Evolutionary conservation across 2,888 invertebrate genomes (phyloP), one percentile per base, ranked within the genome.

Genomic region (Heliconius ismenius): DNA sequence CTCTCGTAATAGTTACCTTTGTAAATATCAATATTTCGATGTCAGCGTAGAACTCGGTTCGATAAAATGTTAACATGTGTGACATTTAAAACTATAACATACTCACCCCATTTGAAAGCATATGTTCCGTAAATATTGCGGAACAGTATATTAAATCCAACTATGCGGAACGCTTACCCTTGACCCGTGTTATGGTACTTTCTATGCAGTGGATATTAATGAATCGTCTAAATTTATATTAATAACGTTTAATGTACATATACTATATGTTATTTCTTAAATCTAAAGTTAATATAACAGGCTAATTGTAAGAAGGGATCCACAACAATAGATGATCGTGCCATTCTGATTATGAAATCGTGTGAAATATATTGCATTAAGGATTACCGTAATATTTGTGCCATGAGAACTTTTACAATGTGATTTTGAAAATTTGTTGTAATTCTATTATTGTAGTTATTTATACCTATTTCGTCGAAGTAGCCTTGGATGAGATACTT

Each of bases 121-220:
- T 28, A 72, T 49, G 58, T 65, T 64, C 39, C 78, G 68, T 73
- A 76, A 79, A 81, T 79, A 79, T 78, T 77, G 80, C 80, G 81
- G 74, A 75, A 80, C 79, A 79, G 81, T 81, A 79, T 83, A 85
- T 85, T 84, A 84, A 85, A 84, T 84, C 81, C 83, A 85, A 85
- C 85, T 83, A 83, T 83, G 84, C 85, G 87, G 84, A 87, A 87
- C 85, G 82, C 80, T 82, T 80, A 83, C 83, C 84, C 83, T 83
- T 83, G 85, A 84, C 84, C 84, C 83, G 77, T 81, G 83, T 83
- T 84, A 82, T 82, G 85, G 84, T 84, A 84, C 83, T 83, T 76
- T 78, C 67, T 74, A 64, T 69, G 58, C 72, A 68, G 74, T 76
- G 64, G 65, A 75, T 75, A 67, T 58, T 32, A 60, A 54, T 70